Percentiles rank a stretch among this genome's conserved stretches.
Conservation (phyloP, 1,140 invertebrate species). For the Drosophila yakuba region DNA sequence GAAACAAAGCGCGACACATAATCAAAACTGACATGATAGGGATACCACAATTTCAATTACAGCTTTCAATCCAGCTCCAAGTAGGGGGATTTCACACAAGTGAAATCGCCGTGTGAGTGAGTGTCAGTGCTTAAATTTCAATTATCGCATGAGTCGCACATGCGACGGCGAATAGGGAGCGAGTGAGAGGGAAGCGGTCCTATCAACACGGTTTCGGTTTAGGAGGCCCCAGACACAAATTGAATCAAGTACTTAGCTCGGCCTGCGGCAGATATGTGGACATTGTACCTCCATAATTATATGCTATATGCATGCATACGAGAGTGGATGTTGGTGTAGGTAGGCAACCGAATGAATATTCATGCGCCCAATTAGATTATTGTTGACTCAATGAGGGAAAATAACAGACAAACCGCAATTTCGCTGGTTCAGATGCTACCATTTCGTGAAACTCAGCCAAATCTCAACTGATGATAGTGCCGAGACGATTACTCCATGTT, state of each 20-base stretch:
- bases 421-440: conserved; percentile 4
- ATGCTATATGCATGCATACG: conserved; percentile 4
- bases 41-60: conserved; percentile 77
- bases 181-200: conserved; percentile 4
- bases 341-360: conserved; percentile 55
- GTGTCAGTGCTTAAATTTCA: conserved; percentile 55
- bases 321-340: conserved; percentile 24
- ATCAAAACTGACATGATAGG: conserved; percentile 80
- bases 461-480: too few species aligned
- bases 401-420: conserved; percentile 13
- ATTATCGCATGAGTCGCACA: conserved; percentile 38
- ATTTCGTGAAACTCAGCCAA: background rate
- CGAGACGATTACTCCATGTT: too few species aligned
- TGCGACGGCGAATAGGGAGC: background rate
- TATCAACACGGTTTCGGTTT: conserved; percentile 37
- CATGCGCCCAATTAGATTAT: conserved; percentile 66
- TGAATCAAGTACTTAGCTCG: conserved; percentile 61
- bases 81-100: conserved; percentile 49
- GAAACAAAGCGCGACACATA: conserved; percentile 66
- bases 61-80: conserved; percentile 30
- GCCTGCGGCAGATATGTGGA: conserved; percentile 33
- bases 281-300: conserved; percentile 45
- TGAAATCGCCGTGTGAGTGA: conserved; percentile 1
- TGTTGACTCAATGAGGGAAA: conserved; percentile 49
- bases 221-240: conserved; percentile 56